Conservation (phyloP, 23 tunicate species). For the Trididemnum miniatum region DNA sequence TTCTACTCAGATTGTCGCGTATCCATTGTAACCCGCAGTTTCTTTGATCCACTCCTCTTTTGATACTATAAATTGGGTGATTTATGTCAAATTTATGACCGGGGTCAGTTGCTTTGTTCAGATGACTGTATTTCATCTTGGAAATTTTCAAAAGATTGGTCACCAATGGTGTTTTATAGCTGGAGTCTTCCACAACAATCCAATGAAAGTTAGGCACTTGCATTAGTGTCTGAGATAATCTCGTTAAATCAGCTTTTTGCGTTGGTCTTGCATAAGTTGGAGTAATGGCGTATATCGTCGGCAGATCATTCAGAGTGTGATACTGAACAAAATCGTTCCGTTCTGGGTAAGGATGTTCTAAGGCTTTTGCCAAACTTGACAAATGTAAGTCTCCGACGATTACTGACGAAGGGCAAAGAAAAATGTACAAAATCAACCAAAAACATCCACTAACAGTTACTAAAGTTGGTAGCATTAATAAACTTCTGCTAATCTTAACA, state of each 20-base stretch:
- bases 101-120: constrained; percentile 62
- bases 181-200: constrained; percentile 92
- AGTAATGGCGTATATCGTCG: constrained; percentile 77
- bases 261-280: constrained; percentile 97
- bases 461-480: neutral
- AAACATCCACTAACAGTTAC: constrained; percentile 9
- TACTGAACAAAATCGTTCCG: neutral
- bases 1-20: constrained; percentile 38
- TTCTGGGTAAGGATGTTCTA: constrained; percentile 28
- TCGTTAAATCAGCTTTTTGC: constrained; percentile 92
- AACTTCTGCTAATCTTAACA: neutral
- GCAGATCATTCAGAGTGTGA: constrained; percentile 20
- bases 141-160: constrained; percentile 56
- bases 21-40: constrained; percentile 78
- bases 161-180: constrained; percentile 61
- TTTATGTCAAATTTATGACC: constrained; percentile 54
- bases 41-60: constrained; percentile 93
- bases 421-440: neutral
- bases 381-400: neutral
- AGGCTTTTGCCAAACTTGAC: constrained; percentile 1
- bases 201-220: constrained; percentile 93
- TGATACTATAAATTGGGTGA: constrained; percentile 87
- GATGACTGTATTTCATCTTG: constrained; percentile 67
- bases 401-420: neutral
- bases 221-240: constrained; percentile 79